Base-by-base conservation (phyloP, 2,113 vertebrate species). In the Sclerurus mexicanus region DNA sequence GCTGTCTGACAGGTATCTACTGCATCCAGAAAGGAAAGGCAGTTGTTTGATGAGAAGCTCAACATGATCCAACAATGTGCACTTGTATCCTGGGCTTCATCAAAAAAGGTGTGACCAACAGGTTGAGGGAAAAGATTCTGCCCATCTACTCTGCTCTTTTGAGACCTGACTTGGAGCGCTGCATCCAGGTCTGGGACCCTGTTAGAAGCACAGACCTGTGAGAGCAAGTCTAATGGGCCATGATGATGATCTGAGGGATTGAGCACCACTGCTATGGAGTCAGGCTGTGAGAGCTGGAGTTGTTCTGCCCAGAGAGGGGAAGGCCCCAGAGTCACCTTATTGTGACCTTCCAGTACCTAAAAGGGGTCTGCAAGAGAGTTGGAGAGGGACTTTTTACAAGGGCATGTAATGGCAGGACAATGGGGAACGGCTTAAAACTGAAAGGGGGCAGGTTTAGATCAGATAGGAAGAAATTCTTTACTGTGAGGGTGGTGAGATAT, bases 51-150 rank as follows among this genome's bases (percentile, higher is more conserved):
- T 75, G 28, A 75, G 27, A 14, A 75, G 33, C 12, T 46, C 69
- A 52, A 1, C 44, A 46, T 46, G 15, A 60, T 23, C 60, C 0
- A 0, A 46, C 10, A 50, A 25, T 17, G 6, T 56, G 40, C 17
- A 22, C 25, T 39, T 64, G 4, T 46, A 21, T 59, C 16, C 23
- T 39, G 33, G 7, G 5, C 20, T 75, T 16, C 28, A 30, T 60
- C 60, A 30, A 30, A 69, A 69, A 20, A 39, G 30, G 2, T 46
- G 23, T 40, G 64, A 47, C 19, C 30, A 79, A 35, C n/a, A 55
- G n/a, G 8, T 20, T 21, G 19, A 72, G 4, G 13, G 30, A 72
- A 4, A 8, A 23, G 40, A 40, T 55, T 63, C 39, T 71, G 28
- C 4, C 15, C 15, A 30, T 25, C 19, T 62, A 1, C n/a, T 72